Conservation (phyloP, 1,140 invertebrate genomes). For the Leptopilina boulardi region DNA sequence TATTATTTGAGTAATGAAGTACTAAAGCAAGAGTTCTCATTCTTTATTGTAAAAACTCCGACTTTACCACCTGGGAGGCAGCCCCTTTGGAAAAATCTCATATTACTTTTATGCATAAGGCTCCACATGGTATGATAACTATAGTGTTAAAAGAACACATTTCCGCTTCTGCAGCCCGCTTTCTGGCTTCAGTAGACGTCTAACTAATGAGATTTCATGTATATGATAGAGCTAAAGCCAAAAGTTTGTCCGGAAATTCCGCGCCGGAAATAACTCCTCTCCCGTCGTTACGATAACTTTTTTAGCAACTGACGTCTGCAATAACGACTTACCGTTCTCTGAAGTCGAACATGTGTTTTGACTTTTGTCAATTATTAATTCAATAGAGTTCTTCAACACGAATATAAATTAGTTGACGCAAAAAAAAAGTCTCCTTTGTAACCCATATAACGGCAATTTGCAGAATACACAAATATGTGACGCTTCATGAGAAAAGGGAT, state of each 20-base stretch:
- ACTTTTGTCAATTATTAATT: too few relatives aligned
- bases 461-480: too few relatives aligned
- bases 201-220: conserved; percentile 2
- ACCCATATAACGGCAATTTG: too few relatives aligned
- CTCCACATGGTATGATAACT: not conserved
- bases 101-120: conserved; percentile 1
- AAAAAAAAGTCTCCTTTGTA: too few relatives aligned
- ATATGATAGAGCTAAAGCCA: not conserved
- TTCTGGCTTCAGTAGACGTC: not conserved
- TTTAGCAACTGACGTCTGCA: conserved; percentile 32
- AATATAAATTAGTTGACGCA: too few relatives aligned
- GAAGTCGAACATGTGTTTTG: too few relatives aligned
- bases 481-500: too few relatives aligned
- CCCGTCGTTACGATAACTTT: conserved; percentile 34
- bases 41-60: not conserved
- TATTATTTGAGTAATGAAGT: not conserved
- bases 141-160: not conserved
- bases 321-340: conserved; percentile 38
- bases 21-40: not conserved
- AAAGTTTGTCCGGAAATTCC: conserved; percentile 38
- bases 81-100: not conserved
- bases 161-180: not conserved
- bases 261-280: conserved; percentile 41
- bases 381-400: too few relatives aligned
- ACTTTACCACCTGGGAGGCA: not conserved